Conservation (phyloP, 2,113 vertebrate genomes). For the Sinocyclocheilus anophthalmus region DNA sequence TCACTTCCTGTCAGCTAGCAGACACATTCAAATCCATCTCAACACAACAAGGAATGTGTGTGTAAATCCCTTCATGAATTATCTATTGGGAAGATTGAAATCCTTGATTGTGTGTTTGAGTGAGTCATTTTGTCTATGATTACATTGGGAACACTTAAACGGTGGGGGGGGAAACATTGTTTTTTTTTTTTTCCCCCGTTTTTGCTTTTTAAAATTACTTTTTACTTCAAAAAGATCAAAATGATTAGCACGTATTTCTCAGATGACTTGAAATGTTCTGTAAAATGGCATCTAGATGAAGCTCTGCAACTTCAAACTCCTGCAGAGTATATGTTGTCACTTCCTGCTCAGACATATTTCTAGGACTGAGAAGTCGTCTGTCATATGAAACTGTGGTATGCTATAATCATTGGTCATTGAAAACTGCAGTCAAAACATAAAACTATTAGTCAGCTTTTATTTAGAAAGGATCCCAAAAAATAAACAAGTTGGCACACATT, state of each 20-base stretch:
- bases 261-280: neutral
- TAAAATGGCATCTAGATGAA: neutral
- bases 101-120: neutral
- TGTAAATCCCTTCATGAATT: conserved; percentile 4
- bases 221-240: conserved; percentile 2
- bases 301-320: neutral
- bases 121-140: neutral
- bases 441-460: conserved; percentile 77
- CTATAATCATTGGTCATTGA: neutral
- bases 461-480: conserved; percentile 83
- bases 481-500: conserved; percentile 82
- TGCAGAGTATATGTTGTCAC: neutral
- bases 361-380: neutral
- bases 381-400: no score
- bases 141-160: neutral
- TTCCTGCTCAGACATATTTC: neutral
- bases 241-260: neutral
- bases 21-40: neutral
- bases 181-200: no score
- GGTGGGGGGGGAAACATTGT: no score
- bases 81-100: neutral
- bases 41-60: neutral
- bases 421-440: conserved; percentile 9
- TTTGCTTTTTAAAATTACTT: neutral
- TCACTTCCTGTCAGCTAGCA: neutral